These are phyloP conservation scores for Oikopleura vanhoeffeni DNA, from an alignment of 23 tunicate genomes.

Conservation along the genomic window DNA sequence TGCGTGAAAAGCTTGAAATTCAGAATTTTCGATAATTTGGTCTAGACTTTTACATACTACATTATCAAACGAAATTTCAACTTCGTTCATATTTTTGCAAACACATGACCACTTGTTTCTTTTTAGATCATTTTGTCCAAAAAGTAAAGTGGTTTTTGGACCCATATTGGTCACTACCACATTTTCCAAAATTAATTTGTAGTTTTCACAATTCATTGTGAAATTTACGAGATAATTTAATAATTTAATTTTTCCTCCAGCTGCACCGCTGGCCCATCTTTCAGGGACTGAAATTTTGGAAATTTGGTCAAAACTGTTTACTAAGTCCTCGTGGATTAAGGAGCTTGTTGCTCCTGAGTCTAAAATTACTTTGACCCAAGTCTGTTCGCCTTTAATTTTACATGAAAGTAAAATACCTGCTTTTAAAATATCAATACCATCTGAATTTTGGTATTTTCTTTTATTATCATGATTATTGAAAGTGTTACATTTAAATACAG, in stretches of 20 bases:
- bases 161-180: not conserved
- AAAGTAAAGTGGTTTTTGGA: not conserved
- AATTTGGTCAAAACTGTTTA: not conserved
- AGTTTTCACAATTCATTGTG: not conserved
- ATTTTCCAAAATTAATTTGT: not conserved
- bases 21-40: not conserved
- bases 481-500: no score
- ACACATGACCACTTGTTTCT: not conserved
- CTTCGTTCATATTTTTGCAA: not conserved
- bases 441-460: no score
- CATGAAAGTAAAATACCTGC: not conserved
- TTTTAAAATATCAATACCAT: not conserved
- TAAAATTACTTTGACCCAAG: not conserved
- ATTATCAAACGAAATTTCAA: not conserved
- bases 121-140: not conserved
- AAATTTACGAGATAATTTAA: not conserved
- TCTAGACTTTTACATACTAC: no score
- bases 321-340: not conserved
- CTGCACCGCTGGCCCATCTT: not conserved
- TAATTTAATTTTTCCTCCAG: not conserved
- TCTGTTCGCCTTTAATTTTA: not conserved
- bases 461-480: no score
- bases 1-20: not conserved
- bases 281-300: not conserved
- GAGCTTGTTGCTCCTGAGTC: not conserved